Base-by-base conservation (phyloP, 2,888 invertebrate species). In the Doris montereyensis region DNA sequence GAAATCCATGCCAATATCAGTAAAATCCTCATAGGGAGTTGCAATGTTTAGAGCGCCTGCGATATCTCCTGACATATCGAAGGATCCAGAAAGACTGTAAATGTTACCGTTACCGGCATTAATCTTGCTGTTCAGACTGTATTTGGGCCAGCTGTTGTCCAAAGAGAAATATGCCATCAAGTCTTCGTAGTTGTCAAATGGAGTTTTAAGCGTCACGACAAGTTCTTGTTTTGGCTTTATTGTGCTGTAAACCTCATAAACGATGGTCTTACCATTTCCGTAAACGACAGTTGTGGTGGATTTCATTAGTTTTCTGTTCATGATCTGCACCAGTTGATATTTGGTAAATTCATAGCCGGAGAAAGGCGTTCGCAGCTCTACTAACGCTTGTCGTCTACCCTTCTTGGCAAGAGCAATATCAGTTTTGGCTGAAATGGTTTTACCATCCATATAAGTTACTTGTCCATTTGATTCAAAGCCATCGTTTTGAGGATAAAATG, bases 1-100 rank as follows among this genome's bases (percentile, higher is more conserved):
- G 68, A 83, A 77, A n/a, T 70, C 77, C 13, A 72, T 70, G 4
- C 80, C 81, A 24, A 81, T 17, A 21, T 74, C 71, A 5, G 17
- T 77, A 79, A 74, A 77, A 30, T 60, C 58, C 4, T 73, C 26
- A n/a, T 75, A 62, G 2, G 81, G 73, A 5, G 78, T 78, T 17
- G 8, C 77, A 32, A 83, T 34, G 10, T 30, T 78, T 30, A 83
- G 8, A 32, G 74, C 73, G 21, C 74, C 80, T n/a, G 67, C 26
- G 2, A 81, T 28, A 41, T 77, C 71, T 5, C 30, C 35, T 10
- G 35, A 24, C 3, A 28, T 58, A 34, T 77, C 62, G 24, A 77
- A 60, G 26, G 52, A 17, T 34, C 71, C 71, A 35, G 26, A 24
- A 8, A 72, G 21, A 34, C 60, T 28, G 32, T 26, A 70, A 4